phyloP scores from a whole-genome alignment of 2,888 invertebrate genomes.

The Hybos culiciformis region DNA sequence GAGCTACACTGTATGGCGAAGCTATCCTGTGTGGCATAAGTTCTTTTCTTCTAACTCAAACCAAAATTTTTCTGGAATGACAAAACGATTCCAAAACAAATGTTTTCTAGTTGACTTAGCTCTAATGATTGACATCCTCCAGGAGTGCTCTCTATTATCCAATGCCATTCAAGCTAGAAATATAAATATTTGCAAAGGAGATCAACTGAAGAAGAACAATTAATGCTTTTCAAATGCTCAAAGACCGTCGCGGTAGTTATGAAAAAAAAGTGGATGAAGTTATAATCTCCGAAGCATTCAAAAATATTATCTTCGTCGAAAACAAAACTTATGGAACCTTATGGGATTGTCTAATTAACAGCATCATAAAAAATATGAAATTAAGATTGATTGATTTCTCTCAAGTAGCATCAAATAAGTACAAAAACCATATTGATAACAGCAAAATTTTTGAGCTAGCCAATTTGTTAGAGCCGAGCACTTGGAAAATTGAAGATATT shows the following conservation, averaged over 20 bases:
- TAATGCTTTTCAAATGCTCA: not conserved
- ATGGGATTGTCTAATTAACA: not conserved
- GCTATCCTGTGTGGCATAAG: not conserved
- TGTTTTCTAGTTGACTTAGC: not conserved
- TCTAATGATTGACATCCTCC: not conserved
- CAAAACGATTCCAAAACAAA: not conserved
- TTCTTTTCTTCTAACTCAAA: not conserved
- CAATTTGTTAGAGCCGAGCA: not conserved
- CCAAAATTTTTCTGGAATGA: not conserved
- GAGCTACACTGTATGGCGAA: not conserved
- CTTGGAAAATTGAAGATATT: not conserved
- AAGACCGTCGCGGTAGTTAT: not conserved
- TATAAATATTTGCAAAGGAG: not conserved
- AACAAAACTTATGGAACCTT: not conserved
- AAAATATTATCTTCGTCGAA: not conserved
- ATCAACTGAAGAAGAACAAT: not conserved
- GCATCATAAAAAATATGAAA: not conserved
- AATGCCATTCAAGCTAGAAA: not conserved
- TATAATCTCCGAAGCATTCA: not conserved
- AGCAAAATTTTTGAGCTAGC: too few relatives aligned
- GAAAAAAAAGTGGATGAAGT: not conserved
- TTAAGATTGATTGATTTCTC: not conserved
- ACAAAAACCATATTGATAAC: not conserved
- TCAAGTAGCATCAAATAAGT: not conserved
- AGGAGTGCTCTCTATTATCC: not conserved